Conservation (phyloP, 2,888 invertebrate species). For the Cynaeus angustus region DNA sequence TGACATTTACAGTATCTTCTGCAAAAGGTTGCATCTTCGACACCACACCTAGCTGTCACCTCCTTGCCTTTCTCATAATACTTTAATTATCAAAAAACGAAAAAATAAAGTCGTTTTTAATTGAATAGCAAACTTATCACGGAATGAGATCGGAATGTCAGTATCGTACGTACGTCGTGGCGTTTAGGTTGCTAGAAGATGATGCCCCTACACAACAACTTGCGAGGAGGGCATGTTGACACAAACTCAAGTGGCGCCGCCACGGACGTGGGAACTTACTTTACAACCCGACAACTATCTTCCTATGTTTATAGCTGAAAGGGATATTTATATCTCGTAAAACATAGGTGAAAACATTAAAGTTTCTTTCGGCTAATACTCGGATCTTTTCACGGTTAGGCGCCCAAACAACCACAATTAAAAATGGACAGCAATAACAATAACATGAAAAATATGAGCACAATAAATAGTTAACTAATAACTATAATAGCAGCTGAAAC, state of each 20-base stretch:
- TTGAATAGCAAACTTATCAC: constrained; percentile 50
- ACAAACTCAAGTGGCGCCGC: constrained; percentile 54
- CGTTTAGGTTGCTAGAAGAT: constrained; percentile 36
- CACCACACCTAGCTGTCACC: neutral
- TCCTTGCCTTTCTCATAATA: neutral
- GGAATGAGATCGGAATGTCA: constrained; percentile 50
- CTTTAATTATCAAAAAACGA: constrained; percentile 14
- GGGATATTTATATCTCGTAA: constrained; percentile 51
- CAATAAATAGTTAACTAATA: neutral
- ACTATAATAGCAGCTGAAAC: neutral
- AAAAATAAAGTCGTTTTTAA: constrained; percentile 51
- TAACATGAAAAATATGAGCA: neutral
- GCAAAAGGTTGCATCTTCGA: neutral
- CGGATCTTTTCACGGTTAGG: constrained; percentile 15
- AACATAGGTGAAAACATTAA: constrained; percentile 50
- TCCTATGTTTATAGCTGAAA: constrained; percentile 51
- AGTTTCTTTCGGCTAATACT: constrained; percentile 47
- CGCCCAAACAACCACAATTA: constrained; percentile 12
- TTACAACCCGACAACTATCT: constrained; percentile 52
- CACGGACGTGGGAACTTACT: constrained; percentile 53
- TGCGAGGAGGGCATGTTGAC: constrained; percentile 52
- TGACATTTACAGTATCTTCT: too few relatives aligned
- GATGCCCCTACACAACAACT: constrained; percentile 36
- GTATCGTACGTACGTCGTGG: constrained; percentile 43
- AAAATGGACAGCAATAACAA: constrained; percentile 12